These are phyloP conservation scores for Galeruca laticollis DNA, from an alignment of 2,888 invertebrate genomes.

Conservation along the genomic window DNA sequence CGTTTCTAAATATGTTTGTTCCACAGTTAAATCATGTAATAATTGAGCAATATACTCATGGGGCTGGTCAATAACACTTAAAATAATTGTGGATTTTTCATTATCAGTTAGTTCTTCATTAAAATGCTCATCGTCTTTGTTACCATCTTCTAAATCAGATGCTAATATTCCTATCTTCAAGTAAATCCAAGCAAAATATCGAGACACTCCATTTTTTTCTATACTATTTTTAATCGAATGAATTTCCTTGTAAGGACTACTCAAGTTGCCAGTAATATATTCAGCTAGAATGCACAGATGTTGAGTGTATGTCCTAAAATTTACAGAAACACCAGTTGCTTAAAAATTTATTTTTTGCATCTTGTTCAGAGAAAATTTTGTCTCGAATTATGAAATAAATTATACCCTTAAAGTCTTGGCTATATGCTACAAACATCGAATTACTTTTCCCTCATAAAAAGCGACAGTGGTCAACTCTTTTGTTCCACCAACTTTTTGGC, in stretches of 20 bases:
- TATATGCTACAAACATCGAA: too few relatives aligned
- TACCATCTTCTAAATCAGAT: constrained; percentile 50
- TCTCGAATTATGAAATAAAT: too few relatives aligned
- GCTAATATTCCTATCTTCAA: constrained; percentile 54
- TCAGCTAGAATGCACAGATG: constrained; percentile 54
- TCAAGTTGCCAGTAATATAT: constrained; percentile 56
- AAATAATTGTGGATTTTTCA: constrained; percentile 40
- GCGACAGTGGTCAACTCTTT: too few relatives aligned
- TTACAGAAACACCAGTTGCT: neutral
- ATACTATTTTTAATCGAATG: constrained; percentile 31
- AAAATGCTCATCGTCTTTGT: constrained; percentile 43
- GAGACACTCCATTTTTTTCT: constrained; percentile 52
- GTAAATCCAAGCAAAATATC: constrained; percentile 60
- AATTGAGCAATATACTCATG: constrained; percentile 60
- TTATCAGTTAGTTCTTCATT: constrained; percentile 14
- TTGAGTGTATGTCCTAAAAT: constrained; percentile 11
- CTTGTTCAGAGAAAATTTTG: too few relatives aligned
- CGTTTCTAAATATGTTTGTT: constrained; percentile 62
- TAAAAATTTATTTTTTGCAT: too few relatives aligned
- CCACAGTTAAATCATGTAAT: constrained; percentile 61
- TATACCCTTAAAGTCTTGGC: too few relatives aligned
- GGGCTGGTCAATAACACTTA: constrained; percentile 54
- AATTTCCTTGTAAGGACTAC: constrained; percentile 51
- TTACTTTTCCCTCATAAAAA: too few relatives aligned
- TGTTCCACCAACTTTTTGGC: too few relatives aligned